These are phyloP conservation scores for Cheracebus regulus DNA, from an alignment of 2,797 vertebrate species.

Conservation along the genomic window DNA sequence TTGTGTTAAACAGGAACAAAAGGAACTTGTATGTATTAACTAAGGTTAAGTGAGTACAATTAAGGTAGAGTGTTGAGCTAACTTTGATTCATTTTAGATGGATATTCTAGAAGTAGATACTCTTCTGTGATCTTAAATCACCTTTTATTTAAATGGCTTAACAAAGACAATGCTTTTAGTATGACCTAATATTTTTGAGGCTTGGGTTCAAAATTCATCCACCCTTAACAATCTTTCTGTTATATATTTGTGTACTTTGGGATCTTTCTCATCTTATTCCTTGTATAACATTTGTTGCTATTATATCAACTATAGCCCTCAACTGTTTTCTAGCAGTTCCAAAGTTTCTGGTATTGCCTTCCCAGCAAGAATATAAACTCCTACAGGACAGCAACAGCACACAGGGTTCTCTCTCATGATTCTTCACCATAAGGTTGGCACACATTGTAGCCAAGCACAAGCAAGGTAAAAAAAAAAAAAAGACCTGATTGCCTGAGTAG, in stretches of 20 bases:
- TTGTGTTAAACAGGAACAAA: background rate
- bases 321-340: background rate
- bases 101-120: background rate
- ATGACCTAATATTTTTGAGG: background rate
- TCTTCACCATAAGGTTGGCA: background rate
- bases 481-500: background rate
- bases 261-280: background rate
- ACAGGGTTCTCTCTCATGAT: background rate
- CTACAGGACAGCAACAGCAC: background rate
- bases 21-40: background rate
- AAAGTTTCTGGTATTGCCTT: slow-evolving; percentile 6
- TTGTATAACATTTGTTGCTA: background rate
- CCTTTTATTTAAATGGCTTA: background rate
- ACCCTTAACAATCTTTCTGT: background rate
- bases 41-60: background rate
- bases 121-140: background rate
- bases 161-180: background rate
- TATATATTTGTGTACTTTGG: background rate
- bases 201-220: background rate
- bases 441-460: background rate
- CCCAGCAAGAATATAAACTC: background rate
- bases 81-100: background rate
- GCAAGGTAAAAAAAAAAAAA: background rate
- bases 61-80: background rate
- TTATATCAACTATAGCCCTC: background rate